Evolutionary conservation across 2,113 vertebrate genomes (phyloP), one percentile per base, ranked within the genome.

Genomic region (Apeltes quadracus): DNA sequence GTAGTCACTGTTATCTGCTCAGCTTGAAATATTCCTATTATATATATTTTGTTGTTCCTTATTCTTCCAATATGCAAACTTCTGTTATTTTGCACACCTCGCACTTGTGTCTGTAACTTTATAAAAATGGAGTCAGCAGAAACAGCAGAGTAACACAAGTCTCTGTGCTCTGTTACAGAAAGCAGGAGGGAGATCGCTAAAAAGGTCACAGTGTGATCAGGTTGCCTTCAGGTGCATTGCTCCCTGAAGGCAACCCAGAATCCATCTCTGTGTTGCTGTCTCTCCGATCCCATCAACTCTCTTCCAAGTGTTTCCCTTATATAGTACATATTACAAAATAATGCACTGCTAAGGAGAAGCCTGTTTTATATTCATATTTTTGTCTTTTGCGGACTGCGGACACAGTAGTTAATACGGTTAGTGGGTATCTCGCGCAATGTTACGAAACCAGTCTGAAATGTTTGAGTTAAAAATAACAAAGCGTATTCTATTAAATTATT

Each of bases 131-230:
- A 55, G 54, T 18, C 4, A 34, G 55, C n/a, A 76, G 36, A 61
- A 61, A 25, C 7, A 48, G 12, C 12, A 12, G 7, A 55, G 32
- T 54, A 73, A 67, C 63, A 51, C 22, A 12, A 64, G 53, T 46
- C 15, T 41, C 15, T 63, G 16, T 15, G 36, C 36, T 62, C n/a
- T 78, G 70, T 57, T 23, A 32, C 44, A 57, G 75, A 69, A 48
- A 64, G 25, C 63, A 61, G 18, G 43, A 79, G 56, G 27, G 50
- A 66, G 79, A 62, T 43, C 44, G 41, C 39, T 53, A 27, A 80
- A 84, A 82, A 79, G 84, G 66, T 86, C 76, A 77, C 23, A 25
- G 36, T 61, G 65, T 18, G 32, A 68, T 76, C 75, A 56, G 34
- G 66, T 69, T 74, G 51, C 53, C 29, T 51, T 67, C 68, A 72